Percentiles rank a stretch among this genome's conserved stretches.
These are phyloP conservation scores for Lota lota DNA, from an alignment of 2,113 vertebrate species.

Conservation along the genomic window DNA sequence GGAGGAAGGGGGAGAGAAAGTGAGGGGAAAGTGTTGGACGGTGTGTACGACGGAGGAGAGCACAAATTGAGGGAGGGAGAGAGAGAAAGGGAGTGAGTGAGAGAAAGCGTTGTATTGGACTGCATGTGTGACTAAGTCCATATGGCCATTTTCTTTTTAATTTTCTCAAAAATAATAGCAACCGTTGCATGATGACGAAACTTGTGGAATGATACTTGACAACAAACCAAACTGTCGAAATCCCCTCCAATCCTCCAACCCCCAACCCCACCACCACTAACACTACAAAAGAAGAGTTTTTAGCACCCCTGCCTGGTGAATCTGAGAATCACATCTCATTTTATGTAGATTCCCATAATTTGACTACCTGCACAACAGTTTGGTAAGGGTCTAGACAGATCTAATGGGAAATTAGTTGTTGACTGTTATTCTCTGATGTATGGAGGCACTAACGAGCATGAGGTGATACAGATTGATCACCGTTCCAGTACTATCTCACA, in stretches of 20 bases:
- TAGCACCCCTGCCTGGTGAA: constrained; percentile 32
- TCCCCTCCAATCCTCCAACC: too few relatives aligned
- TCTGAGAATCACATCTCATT: constrained; percentile 32
- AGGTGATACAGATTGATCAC: too few relatives aligned
- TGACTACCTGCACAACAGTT: too few relatives aligned
- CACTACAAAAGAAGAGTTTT: neutral
- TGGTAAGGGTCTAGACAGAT: too few relatives aligned
- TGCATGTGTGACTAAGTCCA: neutral
- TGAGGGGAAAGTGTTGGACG: constrained; percentile 13
- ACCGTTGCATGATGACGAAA: too few relatives aligned
- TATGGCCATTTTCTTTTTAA: neutral
- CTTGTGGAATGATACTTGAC: too few relatives aligned
- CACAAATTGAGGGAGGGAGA: neutral
- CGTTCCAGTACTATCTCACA: too few relatives aligned
- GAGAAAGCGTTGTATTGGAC: neutral
- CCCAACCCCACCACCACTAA: too few relatives aligned
- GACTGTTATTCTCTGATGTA: too few relatives aligned
- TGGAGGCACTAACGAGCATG: too few relatives aligned
- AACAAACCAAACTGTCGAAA: too few relatives aligned
- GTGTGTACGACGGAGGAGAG: neutral
- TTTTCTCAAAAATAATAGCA: neutral
- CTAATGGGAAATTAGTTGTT: too few relatives aligned
- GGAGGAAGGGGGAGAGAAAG: constrained; percentile 11
- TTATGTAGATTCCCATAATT: neutral
- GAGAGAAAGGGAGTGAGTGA: neutral